Conservation (phyloP, 2,113 vertebrate genomes). For the Pelecanus crispus region DNA sequence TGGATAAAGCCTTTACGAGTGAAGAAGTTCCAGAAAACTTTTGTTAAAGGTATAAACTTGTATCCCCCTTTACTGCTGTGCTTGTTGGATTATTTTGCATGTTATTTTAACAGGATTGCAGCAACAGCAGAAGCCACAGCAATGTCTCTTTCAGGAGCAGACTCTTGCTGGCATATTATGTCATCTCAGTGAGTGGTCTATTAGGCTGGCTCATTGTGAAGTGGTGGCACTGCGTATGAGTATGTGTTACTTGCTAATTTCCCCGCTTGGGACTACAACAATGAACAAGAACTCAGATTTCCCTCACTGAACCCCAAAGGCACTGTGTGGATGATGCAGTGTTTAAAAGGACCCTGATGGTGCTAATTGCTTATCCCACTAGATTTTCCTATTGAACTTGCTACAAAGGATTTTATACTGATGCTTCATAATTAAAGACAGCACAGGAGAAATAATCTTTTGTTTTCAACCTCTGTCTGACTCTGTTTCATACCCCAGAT, state of each 20-base stretch:
- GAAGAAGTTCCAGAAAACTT: not conserved
- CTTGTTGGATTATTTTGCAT: not conserved
- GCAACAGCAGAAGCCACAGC: not conserved
- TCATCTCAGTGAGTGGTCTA: not conserved
- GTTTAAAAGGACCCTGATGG: not conserved
- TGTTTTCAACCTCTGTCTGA: not conserved
- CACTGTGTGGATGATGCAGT: not conserved
- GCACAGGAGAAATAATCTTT: not conserved
- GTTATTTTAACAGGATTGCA: not conserved
- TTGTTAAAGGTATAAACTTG: not conserved
- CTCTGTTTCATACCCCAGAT: not conserved
- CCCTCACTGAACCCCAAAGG: not conserved
- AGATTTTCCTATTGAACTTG: not conserved
- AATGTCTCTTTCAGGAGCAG: not conserved
- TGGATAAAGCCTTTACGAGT: not conserved
- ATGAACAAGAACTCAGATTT: not conserved
- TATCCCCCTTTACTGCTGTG: not conserved
- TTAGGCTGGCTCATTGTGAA: not conserved
- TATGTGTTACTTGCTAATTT: not conserved
- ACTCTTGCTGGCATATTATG: not conserved
- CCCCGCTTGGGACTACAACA: not conserved
- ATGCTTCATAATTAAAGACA: conserved; percentile 6
- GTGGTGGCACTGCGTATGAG: not conserved
- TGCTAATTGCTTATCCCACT: not conserved
- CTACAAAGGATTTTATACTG: not conserved